phyloP scores from a whole-genome alignment of 2,888 invertebrate genomes.

The Cantharis nigra region DNA sequence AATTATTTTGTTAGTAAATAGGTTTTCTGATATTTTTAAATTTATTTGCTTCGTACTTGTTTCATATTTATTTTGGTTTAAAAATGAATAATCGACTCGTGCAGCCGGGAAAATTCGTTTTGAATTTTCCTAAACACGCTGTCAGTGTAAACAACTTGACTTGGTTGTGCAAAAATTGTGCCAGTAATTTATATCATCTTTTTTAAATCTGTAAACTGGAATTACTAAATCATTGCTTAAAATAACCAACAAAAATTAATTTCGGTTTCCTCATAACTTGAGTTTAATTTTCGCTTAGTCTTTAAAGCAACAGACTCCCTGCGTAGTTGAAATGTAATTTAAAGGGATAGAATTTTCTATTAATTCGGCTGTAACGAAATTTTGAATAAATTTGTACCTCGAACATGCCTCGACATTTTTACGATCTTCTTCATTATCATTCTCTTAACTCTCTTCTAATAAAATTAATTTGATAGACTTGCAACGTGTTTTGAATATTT shows the following conservation, averaged over 20 bases:
- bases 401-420: neutral
- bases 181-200: slow-evolving; percentile 6
- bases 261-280: neutral
- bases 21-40: neutral
- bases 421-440: neutral
- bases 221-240: slow-evolving; percentile 11
- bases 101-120: neutral
- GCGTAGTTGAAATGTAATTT: slow-evolving; percentile 5
- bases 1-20: neutral
- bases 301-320: slow-evolving; percentile 3
- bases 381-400: slow-evolving; percentile 2
- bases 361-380: slow-evolving; percentile 5
- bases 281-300: slow-evolving; percentile 12
- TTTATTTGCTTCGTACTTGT: neutral
- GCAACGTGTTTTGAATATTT: neutral
- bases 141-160: slow-evolving; percentile 2
- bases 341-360: slow-evolving; percentile 6
- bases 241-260: slow-evolving; percentile 8
- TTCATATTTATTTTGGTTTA: neutral
- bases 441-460: neutral
- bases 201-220: slow-evolving; percentile 4
- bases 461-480: neutral
- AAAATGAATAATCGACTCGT: neutral
- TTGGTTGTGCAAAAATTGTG: neutral
- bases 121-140: neutral